Percentiles rank a stretch among this genome's conserved stretches.
Conservation (phyloP, 2,797 vertebrate genomes). For the Euthynnus affinis region DNA sequence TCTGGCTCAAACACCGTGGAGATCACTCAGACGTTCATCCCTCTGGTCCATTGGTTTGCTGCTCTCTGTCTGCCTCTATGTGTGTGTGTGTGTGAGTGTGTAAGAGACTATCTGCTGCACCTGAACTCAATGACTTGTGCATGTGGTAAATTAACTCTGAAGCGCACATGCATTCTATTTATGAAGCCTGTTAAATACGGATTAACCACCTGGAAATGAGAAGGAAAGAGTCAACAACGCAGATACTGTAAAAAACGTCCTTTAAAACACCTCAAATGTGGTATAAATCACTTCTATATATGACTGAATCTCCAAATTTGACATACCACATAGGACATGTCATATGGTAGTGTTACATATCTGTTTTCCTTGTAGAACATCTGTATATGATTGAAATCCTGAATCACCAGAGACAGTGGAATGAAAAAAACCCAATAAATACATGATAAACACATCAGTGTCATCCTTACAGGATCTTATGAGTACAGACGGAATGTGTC, state of each 20-base stretch:
- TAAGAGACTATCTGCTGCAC: slow-evolving; percentile 6
- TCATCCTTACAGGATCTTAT: too few relatives aligned
- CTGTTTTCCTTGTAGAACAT: not conserved
- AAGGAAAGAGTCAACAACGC: not conserved
- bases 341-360: too few relatives aligned
- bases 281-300: not conserved
- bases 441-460: not conserved
- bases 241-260: not conserved
- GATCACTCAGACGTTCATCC: slow-evolving; percentile 71
- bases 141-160: slow-evolving; percentile 1
- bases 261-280: not conserved
- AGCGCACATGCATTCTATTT: not conserved
- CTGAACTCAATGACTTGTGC: slow-evolving; percentile 27
- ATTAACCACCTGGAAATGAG: slow-evolving; percentile 6
- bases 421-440: not conserved
- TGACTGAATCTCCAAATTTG: not conserved
- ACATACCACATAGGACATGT: not conserved
- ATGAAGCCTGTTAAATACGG: not conserved
- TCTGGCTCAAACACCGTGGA: slow-evolving; percentile 64
- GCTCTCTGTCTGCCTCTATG: slow-evolving; percentile 16
- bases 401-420: not conserved
- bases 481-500: not conserved
- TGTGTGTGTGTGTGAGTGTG: not conserved
- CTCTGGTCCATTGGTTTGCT: slow-evolving; percentile 49
- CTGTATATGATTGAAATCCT: slow-evolving; percentile 24